Evolutionary conservation across 2,797 vertebrate species (phyloP).

Genomic region (Microhierax caerulescens): DNA sequence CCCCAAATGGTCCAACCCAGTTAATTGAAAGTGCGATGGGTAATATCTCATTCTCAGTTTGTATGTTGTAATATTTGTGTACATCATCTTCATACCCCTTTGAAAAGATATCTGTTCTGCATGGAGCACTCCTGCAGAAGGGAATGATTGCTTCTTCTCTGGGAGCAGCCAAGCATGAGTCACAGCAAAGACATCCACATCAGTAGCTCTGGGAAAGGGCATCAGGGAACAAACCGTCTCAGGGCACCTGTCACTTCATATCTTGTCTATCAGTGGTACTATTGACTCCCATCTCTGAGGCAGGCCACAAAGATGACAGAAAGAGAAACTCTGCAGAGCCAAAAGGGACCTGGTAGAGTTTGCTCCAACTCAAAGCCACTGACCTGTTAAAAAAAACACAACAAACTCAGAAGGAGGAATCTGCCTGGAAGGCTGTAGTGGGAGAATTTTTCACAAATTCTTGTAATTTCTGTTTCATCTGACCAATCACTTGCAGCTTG

Average conservation of each 20-base stretch:
- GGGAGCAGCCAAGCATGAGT: not conserved
- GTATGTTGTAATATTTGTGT: not conserved
- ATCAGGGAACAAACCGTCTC: not conserved
- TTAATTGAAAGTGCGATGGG: not conserved
- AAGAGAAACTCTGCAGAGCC: not conserved
- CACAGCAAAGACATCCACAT: not conserved
- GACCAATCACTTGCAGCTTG: not conserved
- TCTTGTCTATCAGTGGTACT: not conserved
- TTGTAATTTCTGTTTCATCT: not conserved
- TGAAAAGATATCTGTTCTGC: not conserved
- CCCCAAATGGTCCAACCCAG: not conserved
- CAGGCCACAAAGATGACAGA: not conserved
- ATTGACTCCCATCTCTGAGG: not conserved
- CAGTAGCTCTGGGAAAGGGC: not conserved
- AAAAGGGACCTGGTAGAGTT: not conserved
- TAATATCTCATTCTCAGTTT: not conserved
- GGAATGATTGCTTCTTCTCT: accelerated
- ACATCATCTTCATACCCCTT: not conserved
- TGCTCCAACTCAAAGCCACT: not conserved
- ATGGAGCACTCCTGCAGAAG: not conserved
- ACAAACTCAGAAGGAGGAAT: not conserved
- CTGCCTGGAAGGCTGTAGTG: not conserved
- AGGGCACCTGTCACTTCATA: not conserved
- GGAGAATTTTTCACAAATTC: not conserved
- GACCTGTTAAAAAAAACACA: not conserved